Conservation (phyloP, 2,797 vertebrate species). For the Myotis findleyi region DNA sequence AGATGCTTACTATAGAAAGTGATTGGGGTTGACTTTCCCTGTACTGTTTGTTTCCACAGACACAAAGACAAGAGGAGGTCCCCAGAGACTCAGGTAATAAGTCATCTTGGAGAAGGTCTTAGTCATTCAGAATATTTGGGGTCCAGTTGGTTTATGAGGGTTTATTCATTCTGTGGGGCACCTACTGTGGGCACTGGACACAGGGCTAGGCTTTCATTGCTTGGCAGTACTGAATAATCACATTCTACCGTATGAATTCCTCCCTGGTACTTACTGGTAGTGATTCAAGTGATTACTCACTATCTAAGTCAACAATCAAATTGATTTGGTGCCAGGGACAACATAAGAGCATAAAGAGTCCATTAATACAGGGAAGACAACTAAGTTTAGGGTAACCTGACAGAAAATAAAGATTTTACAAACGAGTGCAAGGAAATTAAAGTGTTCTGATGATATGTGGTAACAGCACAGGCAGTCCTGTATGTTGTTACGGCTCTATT, state of each 20-base stretch:
- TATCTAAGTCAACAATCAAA: background rate
- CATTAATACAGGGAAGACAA: background rate
- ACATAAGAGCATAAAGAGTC: background rate
- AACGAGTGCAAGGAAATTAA: background rate
- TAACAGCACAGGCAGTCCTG: background rate
- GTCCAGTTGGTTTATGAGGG: background rate
- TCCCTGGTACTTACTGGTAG: background rate
- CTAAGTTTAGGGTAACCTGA: conserved; percentile 26
- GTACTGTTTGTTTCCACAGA: background rate
- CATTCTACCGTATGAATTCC: background rate
- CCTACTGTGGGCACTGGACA: background rate
- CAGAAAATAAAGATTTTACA: background rate
- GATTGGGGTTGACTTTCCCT: background rate
- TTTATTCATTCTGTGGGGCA: background rate
- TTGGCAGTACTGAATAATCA: background rate
- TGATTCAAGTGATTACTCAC: conserved; percentile 8
- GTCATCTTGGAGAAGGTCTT: background rate
- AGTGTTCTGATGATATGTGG: background rate
- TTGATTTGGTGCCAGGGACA: background rate
- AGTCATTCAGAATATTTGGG: background rate
- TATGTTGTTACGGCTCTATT: background rate
- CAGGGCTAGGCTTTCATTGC: background rate
- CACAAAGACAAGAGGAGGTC: background rate
- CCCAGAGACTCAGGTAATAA: background rate
- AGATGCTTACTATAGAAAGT: conserved; percentile 6